Percentiles rank a stretch among this genome's conserved stretches.
Evolutionary conservation across 2,797 vertebrate genomes (phyloP).

Genomic region (Rhinophrynus dorsalis): DNA sequence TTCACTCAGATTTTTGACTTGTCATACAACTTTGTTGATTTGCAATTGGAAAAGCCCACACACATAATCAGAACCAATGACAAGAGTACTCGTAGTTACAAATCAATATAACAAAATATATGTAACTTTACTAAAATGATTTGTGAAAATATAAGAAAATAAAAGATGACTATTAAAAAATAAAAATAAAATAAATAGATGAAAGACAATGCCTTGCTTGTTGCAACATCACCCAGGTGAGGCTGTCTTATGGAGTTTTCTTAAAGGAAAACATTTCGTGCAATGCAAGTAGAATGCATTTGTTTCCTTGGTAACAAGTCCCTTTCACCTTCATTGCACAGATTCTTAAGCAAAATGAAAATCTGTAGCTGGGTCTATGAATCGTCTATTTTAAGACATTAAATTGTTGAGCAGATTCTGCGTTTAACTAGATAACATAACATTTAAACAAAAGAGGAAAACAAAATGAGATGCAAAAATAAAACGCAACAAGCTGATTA

Average conservation of each 20-base stretch:
- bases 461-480: background rate
- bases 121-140: too few relatives aligned
- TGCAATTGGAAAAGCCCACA: too few relatives aligned
- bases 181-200: too few relatives aligned
- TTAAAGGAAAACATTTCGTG: constrained; percentile 54
- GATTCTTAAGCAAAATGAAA: constrained; percentile 58
- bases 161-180: too few relatives aligned
- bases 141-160: too few relatives aligned
- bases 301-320: constrained; percentile 78
- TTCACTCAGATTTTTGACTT: too few relatives aligned
- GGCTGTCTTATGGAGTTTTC: constrained; percentile 56
- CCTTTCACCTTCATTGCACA: constrained; percentile 62
- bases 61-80: too few relatives aligned
- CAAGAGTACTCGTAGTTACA: too few relatives aligned
- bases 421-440: constrained; percentile 18
- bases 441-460: constrained; percentile 15
- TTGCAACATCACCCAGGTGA: constrained; percentile 43
- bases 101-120: too few relatives aligned
- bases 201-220: background rate
- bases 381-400: constrained; percentile 62
- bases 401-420: constrained; percentile 51
- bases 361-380: constrained; percentile 56
- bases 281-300: constrained; percentile 56
- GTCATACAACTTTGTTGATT: too few relatives aligned
- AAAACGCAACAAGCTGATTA: background rate